Evolutionary conservation across 2,888 invertebrate genomes (phyloP).

Genomic region (Callyntrura sp.): DNA sequence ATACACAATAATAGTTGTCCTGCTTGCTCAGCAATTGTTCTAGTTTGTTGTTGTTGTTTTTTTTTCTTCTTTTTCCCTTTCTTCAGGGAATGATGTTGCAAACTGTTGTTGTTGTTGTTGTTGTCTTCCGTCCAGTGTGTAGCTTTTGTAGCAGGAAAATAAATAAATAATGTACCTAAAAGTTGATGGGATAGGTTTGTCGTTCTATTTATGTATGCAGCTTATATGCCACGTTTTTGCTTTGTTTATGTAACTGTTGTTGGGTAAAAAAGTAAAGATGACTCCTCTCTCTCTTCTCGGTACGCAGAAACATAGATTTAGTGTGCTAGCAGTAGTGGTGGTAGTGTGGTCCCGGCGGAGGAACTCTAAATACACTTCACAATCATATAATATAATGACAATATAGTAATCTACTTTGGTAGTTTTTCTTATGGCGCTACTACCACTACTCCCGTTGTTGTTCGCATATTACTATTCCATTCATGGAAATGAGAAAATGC

Average conservation of each 20-base stretch:
- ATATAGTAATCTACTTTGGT: slow-evolving; percentile 40
- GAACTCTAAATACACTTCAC: slow-evolving; percentile 30
- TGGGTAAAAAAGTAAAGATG: too few relatives aligned
- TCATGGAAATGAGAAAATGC: slow-evolving; percentile 49
- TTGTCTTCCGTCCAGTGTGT: not conserved
- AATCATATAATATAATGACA: slow-evolving; percentile 38
- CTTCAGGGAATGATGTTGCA: not conserved
- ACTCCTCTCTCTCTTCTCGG: too few relatives aligned
- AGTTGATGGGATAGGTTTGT: not conserved
- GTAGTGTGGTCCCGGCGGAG: slow-evolving; percentile 27
- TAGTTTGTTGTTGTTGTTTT: not conserved
- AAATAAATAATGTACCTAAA: slow-evolving; percentile 13
- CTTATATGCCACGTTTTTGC: not conserved
- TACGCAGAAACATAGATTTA: not conserved
- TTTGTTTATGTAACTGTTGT: not conserved
- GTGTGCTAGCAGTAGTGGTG: not conserved
- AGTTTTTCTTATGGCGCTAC: slow-evolving; percentile 33
- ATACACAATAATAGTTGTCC: not conserved
- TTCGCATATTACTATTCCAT: slow-evolving; percentile 25
- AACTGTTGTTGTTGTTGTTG: not conserved
- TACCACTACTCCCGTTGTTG: too few relatives aligned
- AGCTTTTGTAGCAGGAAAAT: not conserved
- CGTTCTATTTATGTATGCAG: not conserved
- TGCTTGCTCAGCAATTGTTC: slow-evolving; percentile 8
- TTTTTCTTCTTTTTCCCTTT: not conserved